phyloP scores from a whole-genome alignment of 2,797 vertebrate species.

The Eremophila alpestris region DNA sequence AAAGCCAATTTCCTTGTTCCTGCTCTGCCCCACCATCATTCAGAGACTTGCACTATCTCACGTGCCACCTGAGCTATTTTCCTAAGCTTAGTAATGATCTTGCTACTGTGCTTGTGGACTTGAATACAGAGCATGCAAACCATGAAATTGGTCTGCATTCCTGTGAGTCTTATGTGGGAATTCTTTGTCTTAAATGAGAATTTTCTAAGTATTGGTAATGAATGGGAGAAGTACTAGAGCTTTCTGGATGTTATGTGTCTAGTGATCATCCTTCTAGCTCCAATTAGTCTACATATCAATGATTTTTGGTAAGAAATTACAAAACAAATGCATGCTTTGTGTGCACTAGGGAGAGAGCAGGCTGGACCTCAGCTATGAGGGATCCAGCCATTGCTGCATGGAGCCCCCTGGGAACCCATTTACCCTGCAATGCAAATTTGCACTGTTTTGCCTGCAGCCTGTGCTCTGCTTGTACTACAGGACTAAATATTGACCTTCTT shows the following conservation, averaged over 20 bases:
- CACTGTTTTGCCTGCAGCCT: background rate
- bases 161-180: background rate
- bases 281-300: background rate
- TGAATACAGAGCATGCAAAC: background rate
- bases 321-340: background rate
- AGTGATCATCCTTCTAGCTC: background rate
- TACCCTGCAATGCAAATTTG: background rate
- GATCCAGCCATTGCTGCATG: fast-evolving
- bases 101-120: background rate
- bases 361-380: background rate
- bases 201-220: background rate
- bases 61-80: background rate
- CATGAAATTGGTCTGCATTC: background rate
- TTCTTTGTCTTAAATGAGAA: background rate
- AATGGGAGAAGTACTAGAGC: background rate
- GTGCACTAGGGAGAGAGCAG: background rate
- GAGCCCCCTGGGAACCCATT: background rate
- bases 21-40: background rate
- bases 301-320: background rate
- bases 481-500: background rate
- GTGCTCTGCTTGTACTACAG: background rate
- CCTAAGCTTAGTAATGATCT: background rate
- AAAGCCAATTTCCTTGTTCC: background rate
- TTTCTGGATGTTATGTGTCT: background rate
- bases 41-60: background rate